Base-by-base conservation (phyloP, 2,797 vertebrate genomes). In the Mareca strepera region DNA sequence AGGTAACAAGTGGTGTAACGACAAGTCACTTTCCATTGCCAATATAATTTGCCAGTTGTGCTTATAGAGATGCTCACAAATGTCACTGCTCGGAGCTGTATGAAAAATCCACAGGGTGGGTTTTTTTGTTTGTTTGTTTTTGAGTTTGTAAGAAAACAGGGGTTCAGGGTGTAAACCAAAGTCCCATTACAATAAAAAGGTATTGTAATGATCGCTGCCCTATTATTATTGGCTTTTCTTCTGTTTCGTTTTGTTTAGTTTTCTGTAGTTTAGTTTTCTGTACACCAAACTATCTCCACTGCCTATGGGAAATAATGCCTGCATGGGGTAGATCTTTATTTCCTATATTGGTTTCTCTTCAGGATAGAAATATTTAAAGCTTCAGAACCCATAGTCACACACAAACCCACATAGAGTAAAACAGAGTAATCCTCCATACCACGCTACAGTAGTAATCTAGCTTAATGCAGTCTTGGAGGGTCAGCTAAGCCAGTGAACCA, bases 401-500 rank as follows among this genome's bases (percentile, higher is more conserved):
- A 80, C n/a, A 84, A 83, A 92, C 50, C 52, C 66, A 86, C 15
- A 44, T 5, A 18, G 12, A 22, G 21, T 76, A 82, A 91, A 56
- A 70, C 29, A 85, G 33, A 88, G 48, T 82, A 92, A 91, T 77
- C 64, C 48, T 82, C 60, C 68, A 31, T 66, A 90, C 76, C 50
- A 64, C 44, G 68, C 66, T 83, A 59, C 70, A 77, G 78, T 79
- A 95, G 48, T 90, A 92, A 62, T 62, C 81, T 73, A 90, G 66
- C 4, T 82, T 78, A 95, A 94, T 89, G 86, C 21, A 92, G 31
- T 85, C 67, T 78, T 76, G 86, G 74, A 94, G 76, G 64, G 52
- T n/a, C 79, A 28, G 50, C 41, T 96, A 96, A 96, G 50, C 90
- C 91, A 84, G 86, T 81, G 73, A 96, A 92, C 82, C 48, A 63